phyloP scores from a whole-genome alignment of 1,140 invertebrate genomes.

The Psix sp. region DNA sequence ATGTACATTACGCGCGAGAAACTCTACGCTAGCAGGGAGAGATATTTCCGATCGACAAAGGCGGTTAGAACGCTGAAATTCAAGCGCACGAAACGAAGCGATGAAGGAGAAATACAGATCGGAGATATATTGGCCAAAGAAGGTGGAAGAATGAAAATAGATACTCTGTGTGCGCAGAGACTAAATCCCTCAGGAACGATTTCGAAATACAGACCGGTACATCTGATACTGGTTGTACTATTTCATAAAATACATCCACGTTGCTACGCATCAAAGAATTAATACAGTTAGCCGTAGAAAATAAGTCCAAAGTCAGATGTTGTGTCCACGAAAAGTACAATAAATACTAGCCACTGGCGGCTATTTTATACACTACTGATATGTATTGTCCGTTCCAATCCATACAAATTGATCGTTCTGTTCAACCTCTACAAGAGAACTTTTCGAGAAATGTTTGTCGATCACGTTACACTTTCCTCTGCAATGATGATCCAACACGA shows the following conservation, averaged over 20 bases:
- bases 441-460: not conserved
- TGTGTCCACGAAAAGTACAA: conserved; percentile 11
- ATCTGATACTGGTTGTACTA: conserved; percentile 34
- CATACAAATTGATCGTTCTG: conserved; percentile 5
- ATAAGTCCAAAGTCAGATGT: conserved; percentile 19
- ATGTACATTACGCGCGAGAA: conserved; percentile 34
- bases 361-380: conserved; percentile 2
- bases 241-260: conserved; percentile 32
- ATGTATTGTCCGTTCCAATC: not conserved
- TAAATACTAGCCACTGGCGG: conserved; percentile 7
- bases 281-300: conserved; percentile 22
- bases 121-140: conserved; percentile 4
- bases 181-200: conserved; percentile 43
- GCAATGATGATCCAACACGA: no score
- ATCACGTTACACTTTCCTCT: no score
- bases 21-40: conserved; percentile 19
- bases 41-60: conserved; percentile 49
- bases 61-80: conserved; percentile 44
- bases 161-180: conserved; percentile 23
- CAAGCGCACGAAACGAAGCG: conserved; percentile 38
- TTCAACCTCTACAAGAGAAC: conserved; percentile 9
- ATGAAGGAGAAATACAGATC: conserved; percentile 27
- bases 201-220: conserved; percentile 36
- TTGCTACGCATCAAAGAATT: conserved; percentile 39
- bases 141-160: conserved; percentile 45